phyloP scores from a whole-genome alignment of 92 coral and sea anemone species.

The Phenganax subtilis region DNA sequence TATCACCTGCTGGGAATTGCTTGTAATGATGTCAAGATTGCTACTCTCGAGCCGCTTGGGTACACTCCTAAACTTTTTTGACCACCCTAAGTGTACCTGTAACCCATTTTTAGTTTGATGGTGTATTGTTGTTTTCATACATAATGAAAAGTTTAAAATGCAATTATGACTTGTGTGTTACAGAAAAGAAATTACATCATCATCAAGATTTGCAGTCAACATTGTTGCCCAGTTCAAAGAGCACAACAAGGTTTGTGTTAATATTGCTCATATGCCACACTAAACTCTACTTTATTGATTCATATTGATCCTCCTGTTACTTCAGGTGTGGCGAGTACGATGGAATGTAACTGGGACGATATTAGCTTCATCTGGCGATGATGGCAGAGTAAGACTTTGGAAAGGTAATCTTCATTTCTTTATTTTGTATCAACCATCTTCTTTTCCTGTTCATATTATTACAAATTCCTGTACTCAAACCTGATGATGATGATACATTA shows the following conservation, averaged over 20 bases:
- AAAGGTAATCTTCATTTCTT: conserved; percentile 54
- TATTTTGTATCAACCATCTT: too few species aligned
- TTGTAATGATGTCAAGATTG: conserved; percentile 89
- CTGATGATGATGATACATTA: too few species aligned
- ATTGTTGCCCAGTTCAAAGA: conserved; percentile 83
- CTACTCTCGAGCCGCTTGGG: conserved; percentile 82
- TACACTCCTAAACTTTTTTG: conserved; percentile 23
- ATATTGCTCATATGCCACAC: not conserved
- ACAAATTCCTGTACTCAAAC: too few species aligned
- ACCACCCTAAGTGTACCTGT: not conserved
- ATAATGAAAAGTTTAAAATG: not conserved
- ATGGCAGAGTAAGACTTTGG: conserved; percentile 96
- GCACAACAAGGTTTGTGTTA: conserved; percentile 50
- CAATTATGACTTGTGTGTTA: not conserved
- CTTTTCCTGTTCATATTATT: too few species aligned
- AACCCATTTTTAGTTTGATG: not conserved
- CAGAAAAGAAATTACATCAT: conserved; percentile 14
- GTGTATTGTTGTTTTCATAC: not conserved
- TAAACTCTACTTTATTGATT: too few species aligned
- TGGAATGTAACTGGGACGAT: conserved; percentile 98
- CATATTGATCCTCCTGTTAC: not conserved
- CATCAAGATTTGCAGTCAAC: conserved; percentile 41
- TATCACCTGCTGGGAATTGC: conserved; percentile 92
- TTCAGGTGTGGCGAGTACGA: conserved; percentile 89
- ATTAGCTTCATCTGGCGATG: conserved; percentile 94